Conservation (phyloP, 2,888 invertebrate species). For the Acleris holmiana region DNA sequence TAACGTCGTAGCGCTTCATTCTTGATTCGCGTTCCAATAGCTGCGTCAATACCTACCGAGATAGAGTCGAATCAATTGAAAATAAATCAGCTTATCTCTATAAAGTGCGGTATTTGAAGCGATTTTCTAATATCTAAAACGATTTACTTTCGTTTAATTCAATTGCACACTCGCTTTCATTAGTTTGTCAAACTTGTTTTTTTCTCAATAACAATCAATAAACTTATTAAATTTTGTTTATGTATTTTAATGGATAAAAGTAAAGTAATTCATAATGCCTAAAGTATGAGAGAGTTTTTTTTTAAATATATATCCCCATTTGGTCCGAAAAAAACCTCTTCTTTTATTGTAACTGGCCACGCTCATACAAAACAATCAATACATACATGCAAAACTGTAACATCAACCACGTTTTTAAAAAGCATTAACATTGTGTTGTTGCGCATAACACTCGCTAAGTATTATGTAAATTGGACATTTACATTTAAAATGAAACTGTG, state of each 20-base stretch:
- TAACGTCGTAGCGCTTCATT: constrained; percentile 40
- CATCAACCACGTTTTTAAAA: constrained; percentile 24
- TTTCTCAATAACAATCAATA: no score
- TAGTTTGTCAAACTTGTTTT: constrained; percentile 5
- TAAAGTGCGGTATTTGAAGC: constrained; percentile 25
- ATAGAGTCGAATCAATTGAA: constrained; percentile 44
- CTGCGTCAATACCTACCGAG: constrained; percentile 45
- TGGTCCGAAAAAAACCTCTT: neutral
- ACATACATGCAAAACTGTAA: constrained; percentile 7
- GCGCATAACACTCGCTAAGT: constrained; percentile 29
- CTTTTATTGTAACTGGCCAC: neutral
- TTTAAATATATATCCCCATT: no score
- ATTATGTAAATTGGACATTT: constrained; percentile 35
- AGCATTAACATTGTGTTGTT: constrained; percentile 21
- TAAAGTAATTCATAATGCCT: no score
- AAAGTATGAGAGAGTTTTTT: no score
- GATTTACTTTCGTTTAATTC: constrained; percentile 24
- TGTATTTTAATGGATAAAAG: no score
- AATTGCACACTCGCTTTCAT: constrained; percentile 9
- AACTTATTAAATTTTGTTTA: no score
- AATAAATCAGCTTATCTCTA: constrained; percentile 37
- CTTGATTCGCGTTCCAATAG: constrained; percentile 50
- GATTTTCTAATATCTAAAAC: constrained; percentile 10
- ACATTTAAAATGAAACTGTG: constrained; percentile 34
- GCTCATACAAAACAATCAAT: neutral